phyloP scores from a whole-genome alignment of 1,140 invertebrate species.

The Steinernema feltiae region DNA sequence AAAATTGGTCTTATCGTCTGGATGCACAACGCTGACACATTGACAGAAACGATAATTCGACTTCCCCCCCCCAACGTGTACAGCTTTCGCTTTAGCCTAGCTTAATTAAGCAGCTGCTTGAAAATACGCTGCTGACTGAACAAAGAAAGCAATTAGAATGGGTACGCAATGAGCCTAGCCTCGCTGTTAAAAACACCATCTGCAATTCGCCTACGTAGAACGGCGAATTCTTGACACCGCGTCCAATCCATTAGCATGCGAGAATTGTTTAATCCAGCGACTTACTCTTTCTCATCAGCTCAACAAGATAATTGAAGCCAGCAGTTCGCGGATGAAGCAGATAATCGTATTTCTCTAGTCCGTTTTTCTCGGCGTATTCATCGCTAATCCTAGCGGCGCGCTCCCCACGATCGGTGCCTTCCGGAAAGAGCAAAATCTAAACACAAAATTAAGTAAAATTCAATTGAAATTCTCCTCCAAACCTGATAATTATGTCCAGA shows the following conservation, averaged over 20 bases:
- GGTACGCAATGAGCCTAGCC: too few species aligned
- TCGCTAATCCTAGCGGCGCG: slow-evolving; percentile 65
- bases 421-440: slow-evolving; percentile 73
- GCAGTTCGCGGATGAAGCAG: slow-evolving; percentile 78
- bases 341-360: slow-evolving; percentile 67
- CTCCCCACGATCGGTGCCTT: slow-evolving; percentile 75
- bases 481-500: slow-evolving; percentile 63
- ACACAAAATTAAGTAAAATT: too few species aligned
- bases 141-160: slow-evolving; percentile 27
- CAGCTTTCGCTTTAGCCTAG: neutral
- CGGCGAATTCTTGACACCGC: too few species aligned
- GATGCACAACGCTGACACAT: neutral
- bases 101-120: neutral
- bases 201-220: too few species aligned
- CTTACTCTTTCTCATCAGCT: slow-evolving; percentile 65
- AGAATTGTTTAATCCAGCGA: too few species aligned
- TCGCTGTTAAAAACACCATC: too few species aligned
- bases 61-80: neutral
- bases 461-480: neutral
- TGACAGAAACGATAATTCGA: neutral
- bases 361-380: slow-evolving; percentile 68
- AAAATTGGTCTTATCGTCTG: neutral
- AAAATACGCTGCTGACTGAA: neutral
- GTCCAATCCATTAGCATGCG: too few species aligned
- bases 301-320: slow-evolving; percentile 70